A percentile compares a stretch with the other conserved stretches of the same genome.
Evolutionary conservation across 2,797 vertebrate species (phyloP).

Genomic region (Champsocephalus esox): DNA sequence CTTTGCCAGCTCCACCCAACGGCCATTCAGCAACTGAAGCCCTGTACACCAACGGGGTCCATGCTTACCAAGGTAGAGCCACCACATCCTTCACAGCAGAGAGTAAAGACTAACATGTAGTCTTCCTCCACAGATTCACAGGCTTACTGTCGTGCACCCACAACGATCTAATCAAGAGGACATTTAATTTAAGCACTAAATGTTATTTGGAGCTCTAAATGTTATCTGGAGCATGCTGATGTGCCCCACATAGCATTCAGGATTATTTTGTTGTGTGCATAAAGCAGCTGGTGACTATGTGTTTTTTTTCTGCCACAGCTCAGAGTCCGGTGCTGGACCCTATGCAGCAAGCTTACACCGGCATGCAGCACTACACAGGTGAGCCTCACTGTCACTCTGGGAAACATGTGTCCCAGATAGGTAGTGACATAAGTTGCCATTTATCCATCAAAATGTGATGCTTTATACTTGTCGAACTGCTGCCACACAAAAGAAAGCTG

Average conservation of each 20-base stretch:
- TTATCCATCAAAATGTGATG: conserved; percentile 7
- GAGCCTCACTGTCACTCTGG: conserved; percentile 36
- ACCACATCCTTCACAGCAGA: neutral
- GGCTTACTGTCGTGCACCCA: conserved; percentile 18
- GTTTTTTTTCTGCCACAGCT: conserved; percentile 81
- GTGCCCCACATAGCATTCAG: conserved; percentile 49
- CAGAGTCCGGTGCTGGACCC: conserved; percentile 94
- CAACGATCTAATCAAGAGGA: conserved; percentile 35
- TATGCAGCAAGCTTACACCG: conserved; percentile 94
- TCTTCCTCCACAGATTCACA: conserved; percentile 13
- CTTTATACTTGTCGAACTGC: neutral
- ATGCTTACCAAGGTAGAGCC: conserved; percentile 92
- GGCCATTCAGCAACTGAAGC: conserved; percentile 91
- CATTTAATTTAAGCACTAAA: conserved; percentile 42
- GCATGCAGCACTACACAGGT: conserved; percentile 98
- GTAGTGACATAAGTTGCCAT: neutral
- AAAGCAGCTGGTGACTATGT: conserved; percentile 49
- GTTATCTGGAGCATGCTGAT: conserved; percentile 56
- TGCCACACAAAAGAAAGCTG: neutral
- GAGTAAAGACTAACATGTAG: neutral
- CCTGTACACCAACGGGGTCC: conserved; percentile 93
- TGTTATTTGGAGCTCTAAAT: conserved; percentile 34
- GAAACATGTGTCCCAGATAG: neutral
- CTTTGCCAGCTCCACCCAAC: conserved; percentile 88
- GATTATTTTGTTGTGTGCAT: conserved; percentile 17